Conservation (phyloP, 2,888 invertebrate genomes). For the Julus scandinavius region DNA sequence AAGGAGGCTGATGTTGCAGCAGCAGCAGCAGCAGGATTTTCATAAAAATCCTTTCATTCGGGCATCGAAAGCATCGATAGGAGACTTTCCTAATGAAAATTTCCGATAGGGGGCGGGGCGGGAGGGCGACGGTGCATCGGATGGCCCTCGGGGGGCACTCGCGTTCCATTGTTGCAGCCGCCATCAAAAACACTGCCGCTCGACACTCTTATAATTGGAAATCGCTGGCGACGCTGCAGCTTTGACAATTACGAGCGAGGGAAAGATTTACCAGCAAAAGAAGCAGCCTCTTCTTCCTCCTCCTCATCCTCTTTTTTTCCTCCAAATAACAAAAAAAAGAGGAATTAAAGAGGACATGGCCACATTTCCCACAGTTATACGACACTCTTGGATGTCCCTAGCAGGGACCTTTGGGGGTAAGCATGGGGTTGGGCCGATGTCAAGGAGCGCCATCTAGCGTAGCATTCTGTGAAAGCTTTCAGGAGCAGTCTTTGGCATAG, state of each 20-base stretch:
- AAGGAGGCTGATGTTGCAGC: not conserved
- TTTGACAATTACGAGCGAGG: constrained; percentile 29
- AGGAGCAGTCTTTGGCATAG: too few species aligned
- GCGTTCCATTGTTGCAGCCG: constrained; percentile 33
- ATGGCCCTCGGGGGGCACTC: constrained; percentile 33
- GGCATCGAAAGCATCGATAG: constrained; percentile 25
- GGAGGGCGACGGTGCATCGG: not conserved
- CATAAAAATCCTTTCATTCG: constrained; percentile 17
- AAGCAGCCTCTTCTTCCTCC: not conserved
- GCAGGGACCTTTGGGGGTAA: not conserved
- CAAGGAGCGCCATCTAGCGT: not conserved
- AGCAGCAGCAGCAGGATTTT: not conserved
- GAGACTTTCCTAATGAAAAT: constrained; percentile 22
- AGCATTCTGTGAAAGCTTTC: not conserved
- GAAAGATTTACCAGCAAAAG: not conserved
- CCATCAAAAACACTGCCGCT: constrained; percentile 33
- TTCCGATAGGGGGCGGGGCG: constrained; percentile 22
- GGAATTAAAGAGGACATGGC: not conserved
- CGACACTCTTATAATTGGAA: constrained; percentile 33
- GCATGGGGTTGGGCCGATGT: not conserved
- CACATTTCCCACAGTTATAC: not conserved
- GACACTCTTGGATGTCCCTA: not conserved
- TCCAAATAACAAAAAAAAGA: not conserved
- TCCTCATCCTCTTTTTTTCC: not conserved
- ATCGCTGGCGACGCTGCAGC: constrained; percentile 26